phyloP scores from a whole-genome alignment of 1,140 invertebrate genomes.

The Ruditapes philippinarum region DNA sequence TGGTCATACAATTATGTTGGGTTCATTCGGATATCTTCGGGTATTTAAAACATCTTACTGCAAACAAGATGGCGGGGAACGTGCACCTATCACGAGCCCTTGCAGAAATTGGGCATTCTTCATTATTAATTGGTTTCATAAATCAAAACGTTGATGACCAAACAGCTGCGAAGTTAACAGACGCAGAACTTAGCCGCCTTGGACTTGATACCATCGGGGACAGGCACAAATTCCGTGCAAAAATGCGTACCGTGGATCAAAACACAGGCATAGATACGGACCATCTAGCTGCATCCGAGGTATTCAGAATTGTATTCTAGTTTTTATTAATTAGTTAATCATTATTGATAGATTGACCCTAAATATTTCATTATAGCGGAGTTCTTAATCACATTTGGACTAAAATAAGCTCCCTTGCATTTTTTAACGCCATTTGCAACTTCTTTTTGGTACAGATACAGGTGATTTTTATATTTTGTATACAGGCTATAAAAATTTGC shows the following conservation, averaged over 20 bases:
- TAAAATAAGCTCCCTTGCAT: no score
- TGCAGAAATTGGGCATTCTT: neutral
- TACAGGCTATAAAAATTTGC: no score
- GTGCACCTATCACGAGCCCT: neutral
- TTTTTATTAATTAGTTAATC: no score
- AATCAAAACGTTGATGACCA: neutral
- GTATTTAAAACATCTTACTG: neutral
- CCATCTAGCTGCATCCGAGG: neutral
- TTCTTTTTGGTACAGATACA: no score
- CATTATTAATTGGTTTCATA: neutral
- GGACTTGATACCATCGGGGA: neutral
- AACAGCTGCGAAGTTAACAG: neutral
- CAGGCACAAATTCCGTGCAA: neutral
- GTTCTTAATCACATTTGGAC: no score
- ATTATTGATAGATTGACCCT: no score
- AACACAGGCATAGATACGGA: neutral
- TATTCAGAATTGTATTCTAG: no score
- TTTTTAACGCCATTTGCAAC: no score
- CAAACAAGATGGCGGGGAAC: neutral
- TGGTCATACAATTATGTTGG: neutral
- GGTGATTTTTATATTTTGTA: no score
- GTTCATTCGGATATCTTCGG: neutral
- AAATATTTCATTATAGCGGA: no score
- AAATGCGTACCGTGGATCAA: neutral
- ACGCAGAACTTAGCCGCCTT: slow-evolving; percentile 10